These are phyloP conservation scores for Amiota minor DNA, from an alignment of 2,888 invertebrate species.

Conservation along the genomic window DNA sequence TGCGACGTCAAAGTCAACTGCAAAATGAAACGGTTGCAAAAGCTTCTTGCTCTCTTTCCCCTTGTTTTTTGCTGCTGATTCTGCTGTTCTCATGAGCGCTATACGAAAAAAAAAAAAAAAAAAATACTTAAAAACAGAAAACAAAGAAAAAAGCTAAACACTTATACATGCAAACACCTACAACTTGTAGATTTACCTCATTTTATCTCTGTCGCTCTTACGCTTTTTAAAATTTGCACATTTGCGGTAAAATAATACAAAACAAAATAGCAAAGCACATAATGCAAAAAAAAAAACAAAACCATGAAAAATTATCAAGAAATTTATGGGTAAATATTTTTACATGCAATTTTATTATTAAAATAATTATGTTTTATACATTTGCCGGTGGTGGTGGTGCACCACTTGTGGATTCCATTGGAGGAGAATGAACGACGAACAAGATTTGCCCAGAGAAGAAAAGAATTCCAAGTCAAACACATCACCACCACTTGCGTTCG, in stretches of 20 bases:
- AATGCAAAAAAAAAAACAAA: background rate
- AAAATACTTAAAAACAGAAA: background rate
- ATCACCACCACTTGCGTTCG: background rate
- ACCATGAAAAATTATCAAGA: background rate
- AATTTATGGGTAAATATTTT: background rate
- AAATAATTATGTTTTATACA: background rate
- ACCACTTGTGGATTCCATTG: slow-evolving; percentile 20
- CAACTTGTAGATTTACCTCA: slow-evolving; percentile 9
- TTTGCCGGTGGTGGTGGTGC: background rate
- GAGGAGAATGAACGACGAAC: too few relatives aligned
- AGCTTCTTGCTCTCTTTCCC: background rate
- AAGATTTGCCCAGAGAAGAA: too few relatives aligned
- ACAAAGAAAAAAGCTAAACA: background rate
- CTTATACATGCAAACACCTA: background rate
- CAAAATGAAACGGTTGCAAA: slow-evolving; percentile 4
- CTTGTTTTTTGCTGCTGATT: background rate
- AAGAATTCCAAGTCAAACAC: too few relatives aligned
- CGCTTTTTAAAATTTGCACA: background rate
- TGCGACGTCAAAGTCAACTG: background rate
- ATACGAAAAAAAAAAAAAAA: background rate
- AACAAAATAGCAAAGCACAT: background rate
- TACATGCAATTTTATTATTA: background rate
- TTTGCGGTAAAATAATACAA: slow-evolving; percentile 7
- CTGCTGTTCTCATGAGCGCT: background rate
- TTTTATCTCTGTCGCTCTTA: too few relatives aligned